phyloP scores from a whole-genome alignment of 2,888 invertebrate genomes.

The Hydriomena furcata region DNA sequence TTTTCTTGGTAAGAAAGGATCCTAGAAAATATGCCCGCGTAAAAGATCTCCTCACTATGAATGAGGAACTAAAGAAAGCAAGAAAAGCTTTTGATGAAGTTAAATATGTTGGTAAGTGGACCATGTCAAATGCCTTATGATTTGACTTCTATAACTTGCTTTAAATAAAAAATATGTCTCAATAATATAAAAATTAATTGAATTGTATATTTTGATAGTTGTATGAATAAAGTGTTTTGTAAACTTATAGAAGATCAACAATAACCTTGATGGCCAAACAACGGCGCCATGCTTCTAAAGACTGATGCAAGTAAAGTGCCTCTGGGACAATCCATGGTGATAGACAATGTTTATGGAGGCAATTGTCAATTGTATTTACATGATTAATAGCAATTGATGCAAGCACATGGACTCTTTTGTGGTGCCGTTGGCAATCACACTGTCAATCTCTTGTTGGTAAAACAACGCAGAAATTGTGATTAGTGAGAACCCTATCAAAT shows the following conservation, averaged over 20 bases:
- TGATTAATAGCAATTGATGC: too few relatives aligned
- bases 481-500: too few relatives aligned
- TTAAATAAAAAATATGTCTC: not conserved
- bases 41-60: constrained; percentile 98
- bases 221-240: constrained; percentile 46
- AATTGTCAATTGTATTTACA: too few relatives aligned
- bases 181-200: not conserved
- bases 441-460: too few relatives aligned
- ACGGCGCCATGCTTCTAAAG: constrained; percentile 71
- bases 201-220: constrained; percentile 19
- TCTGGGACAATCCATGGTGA: too few relatives aligned
- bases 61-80: constrained; percentile 99
- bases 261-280: constrained; percentile 66
- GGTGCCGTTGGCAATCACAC: too few relatives aligned
- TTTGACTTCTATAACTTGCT: constrained; percentile 3
- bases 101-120: constrained; percentile 93
- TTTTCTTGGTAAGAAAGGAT: constrained; percentile 97
- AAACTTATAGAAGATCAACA: constrained; percentile 80
- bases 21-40: constrained; percentile 98
- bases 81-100: constrained; percentile 99
- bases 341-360: too few relatives aligned
- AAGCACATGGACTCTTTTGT: too few relatives aligned
- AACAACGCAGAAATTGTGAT: too few relatives aligned
- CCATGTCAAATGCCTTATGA: not conserved
- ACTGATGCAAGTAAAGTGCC: constrained; percentile 83